phyloP scores from a whole-genome alignment of 2,888 invertebrate species.

The Nymphalis urticae region DNA sequence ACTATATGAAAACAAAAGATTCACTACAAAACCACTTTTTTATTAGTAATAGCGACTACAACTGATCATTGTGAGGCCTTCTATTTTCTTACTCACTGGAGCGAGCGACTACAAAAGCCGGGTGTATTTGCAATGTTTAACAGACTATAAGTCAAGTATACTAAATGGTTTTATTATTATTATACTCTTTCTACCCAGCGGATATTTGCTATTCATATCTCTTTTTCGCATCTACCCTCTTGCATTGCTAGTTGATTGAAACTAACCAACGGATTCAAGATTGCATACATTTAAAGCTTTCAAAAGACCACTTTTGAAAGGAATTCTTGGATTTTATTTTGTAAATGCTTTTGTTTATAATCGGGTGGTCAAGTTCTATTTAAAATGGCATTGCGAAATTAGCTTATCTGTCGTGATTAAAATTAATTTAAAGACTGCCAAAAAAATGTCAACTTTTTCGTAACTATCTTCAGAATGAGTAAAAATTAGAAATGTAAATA shows the following conservation, averaged over 20 bases:
- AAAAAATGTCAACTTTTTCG: too few species aligned
- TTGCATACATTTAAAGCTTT: neutral
- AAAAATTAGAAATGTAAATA: too few species aligned
- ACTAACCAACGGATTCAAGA: neutral
- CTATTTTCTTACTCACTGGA: slow-evolving; percentile 36
- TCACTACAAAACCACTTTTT: neutral
- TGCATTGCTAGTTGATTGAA: slow-evolving; percentile 1
- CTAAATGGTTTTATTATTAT: slow-evolving; percentile 19
- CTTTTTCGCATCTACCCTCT: neutral
- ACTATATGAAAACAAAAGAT: too few species aligned
- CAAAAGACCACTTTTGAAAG: neutral
- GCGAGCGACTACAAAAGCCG: slow-evolving; percentile 30
- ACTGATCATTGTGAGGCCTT: slow-evolving; percentile 24
- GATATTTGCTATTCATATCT: neutral
- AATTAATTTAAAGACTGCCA: neutral
- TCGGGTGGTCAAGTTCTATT: neutral
- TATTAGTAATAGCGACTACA: slow-evolving; percentile 14
- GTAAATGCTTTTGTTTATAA: neutral
- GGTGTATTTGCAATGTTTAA: slow-evolving; percentile 22
- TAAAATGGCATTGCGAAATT: neutral
- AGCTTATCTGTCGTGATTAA: too few species aligned
- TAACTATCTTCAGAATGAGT: too few species aligned
- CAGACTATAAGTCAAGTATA: slow-evolving; percentile 27
- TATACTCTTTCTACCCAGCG: neutral
- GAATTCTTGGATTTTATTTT: neutral